Conservation (phyloP, 2,797 vertebrate genomes). For the Aselliscus stoliczkanus region DNA sequence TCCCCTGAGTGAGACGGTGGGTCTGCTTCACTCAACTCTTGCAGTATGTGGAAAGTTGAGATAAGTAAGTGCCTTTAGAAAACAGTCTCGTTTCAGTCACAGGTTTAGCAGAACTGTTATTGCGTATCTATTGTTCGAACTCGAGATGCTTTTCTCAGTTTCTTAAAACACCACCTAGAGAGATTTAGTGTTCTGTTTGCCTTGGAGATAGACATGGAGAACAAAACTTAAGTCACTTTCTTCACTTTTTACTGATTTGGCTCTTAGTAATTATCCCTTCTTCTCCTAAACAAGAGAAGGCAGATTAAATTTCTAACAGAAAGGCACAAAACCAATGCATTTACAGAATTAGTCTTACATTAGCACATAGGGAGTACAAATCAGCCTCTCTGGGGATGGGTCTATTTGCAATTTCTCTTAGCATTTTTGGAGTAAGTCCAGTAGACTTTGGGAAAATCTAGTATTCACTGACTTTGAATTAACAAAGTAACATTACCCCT, state of each 20-base stretch:
- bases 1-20: neutral
- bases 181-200: conserved; percentile 52
- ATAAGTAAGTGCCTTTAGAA: conserved; percentile 12
- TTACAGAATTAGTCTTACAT: conserved; percentile 81
- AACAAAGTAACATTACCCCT: conserved; percentile 37
- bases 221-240: conserved; percentile 65
- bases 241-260: conserved; percentile 70
- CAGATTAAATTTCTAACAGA: conserved; percentile 80
- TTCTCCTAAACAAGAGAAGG: conserved; percentile 75
- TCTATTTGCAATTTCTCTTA: conserved; percentile 66
- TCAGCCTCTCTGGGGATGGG: conserved; percentile 74
- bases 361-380: conserved; percentile 75
- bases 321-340: conserved; percentile 80
- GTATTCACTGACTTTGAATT: conserved; percentile 69
- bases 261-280: conserved; percentile 76
- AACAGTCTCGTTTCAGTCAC: neutral
- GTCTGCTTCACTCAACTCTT: neutral
- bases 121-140: neutral
- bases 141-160: neutral
- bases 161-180: conserved; percentile 64
- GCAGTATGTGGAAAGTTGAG: neutral
- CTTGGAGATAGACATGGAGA: conserved; percentile 54
- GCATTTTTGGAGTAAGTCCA: conserved; percentile 78
- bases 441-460: conserved; percentile 69
- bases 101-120: conserved; percentile 10